Evolutionary conservation across 1,140 invertebrate species (phyloP).

Genomic region (Pseudomyrmex concolor): DNA sequence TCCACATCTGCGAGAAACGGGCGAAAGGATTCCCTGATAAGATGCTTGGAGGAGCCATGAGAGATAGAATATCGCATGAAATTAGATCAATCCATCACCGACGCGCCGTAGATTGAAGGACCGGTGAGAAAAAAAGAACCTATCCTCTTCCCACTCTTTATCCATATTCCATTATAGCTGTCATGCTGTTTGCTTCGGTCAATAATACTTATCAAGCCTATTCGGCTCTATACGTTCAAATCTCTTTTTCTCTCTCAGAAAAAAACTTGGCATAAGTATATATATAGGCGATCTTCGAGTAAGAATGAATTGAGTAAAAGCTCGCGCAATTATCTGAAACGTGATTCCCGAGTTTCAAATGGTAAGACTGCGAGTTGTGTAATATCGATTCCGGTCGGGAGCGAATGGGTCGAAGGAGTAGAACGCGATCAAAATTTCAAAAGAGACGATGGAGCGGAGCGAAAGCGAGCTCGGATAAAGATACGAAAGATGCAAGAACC

Average conservation of each 20-base stretch:
- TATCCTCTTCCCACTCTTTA: background rate
- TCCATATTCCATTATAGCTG: constrained; percentile 43
- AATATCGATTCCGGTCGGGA: constrained; percentile 24
- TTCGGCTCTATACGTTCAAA: background rate
- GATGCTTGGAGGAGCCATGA: background rate
- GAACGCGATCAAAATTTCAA: constrained; percentile 50
- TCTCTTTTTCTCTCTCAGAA: constrained; percentile 10
- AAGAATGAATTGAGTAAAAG: background rate
- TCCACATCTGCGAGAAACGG: constrained; percentile 17
- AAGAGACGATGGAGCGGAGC: constrained; percentile 3
- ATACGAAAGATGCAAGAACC: constrained; percentile 38
- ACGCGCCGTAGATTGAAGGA: constrained; percentile 1
- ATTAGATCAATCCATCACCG: constrained; percentile 56
- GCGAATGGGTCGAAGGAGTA: constrained; percentile 23
- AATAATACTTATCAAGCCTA: constrained; percentile 16
- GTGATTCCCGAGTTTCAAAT: constrained; percentile 22
- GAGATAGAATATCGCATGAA: constrained; percentile 50
- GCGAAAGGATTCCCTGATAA: constrained; percentile 26
- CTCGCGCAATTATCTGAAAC: constrained; percentile 33
- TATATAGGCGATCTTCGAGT: background rate
- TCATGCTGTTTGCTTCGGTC: background rate
- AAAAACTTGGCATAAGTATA: constrained; percentile 38
- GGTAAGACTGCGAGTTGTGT: background rate
- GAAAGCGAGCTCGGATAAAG: constrained; percentile 17
- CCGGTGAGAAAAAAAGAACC: constrained; percentile 16